Conservation (phyloP, 2,888 invertebrate genomes). For the Sepiola atlantica region DNA sequence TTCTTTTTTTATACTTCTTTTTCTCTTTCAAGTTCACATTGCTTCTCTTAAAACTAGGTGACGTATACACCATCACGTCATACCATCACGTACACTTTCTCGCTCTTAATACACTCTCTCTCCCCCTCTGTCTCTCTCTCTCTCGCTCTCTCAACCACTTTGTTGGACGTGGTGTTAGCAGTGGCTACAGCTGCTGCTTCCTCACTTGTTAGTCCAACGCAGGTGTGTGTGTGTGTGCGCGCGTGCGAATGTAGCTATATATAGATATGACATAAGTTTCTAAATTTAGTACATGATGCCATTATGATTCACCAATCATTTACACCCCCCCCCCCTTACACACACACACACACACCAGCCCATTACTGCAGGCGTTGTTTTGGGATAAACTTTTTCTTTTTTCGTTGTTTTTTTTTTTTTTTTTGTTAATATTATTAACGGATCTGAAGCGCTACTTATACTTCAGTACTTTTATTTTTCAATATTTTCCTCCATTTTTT, state of each 20-base stretch:
- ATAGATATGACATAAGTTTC: slow-evolving; percentile 32
- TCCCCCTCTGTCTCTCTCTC: neutral
- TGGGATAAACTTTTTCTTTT: too few species aligned
- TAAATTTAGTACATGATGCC: neutral
- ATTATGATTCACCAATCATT: neutral
- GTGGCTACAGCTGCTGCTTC: neutral
- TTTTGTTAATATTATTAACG: neutral
- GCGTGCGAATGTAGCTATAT: neutral
- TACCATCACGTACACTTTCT: neutral
- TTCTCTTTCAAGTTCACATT: neutral
- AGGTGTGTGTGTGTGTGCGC: neutral
- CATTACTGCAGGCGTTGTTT: too few species aligned
- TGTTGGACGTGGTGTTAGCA: neutral
- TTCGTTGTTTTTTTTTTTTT: neutral
- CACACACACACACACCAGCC: neutral
- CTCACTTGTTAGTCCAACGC: neutral
- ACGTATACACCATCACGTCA: neutral
- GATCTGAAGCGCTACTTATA: neutral
- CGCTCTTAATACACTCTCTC: too few species aligned
- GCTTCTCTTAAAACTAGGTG: neutral
- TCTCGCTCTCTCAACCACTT: neutral
- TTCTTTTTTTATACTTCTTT: neutral
- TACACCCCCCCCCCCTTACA: neutral
- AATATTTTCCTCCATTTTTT: too few species aligned
- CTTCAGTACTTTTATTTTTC: neutral